phyloP scores from a whole-genome alignment of 2,888 invertebrate species.

The Drosophila tripunctata region DNA sequence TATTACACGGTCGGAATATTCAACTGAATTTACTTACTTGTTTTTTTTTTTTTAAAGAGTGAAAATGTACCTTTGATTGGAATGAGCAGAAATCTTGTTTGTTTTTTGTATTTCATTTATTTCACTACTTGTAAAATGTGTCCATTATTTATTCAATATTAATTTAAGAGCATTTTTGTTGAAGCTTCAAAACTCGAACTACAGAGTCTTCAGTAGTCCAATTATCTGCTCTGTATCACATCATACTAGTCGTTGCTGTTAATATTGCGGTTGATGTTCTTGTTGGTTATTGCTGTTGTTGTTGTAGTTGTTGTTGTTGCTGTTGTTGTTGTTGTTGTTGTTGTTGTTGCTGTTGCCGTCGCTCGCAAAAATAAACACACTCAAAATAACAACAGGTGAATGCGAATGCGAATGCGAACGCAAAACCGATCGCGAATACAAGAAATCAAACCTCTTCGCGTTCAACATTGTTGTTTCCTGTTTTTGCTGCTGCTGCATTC shows the following conservation, averaged over 20 bases:
- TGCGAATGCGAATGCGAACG: conserved; percentile 53
- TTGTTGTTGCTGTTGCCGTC: conserved; percentile 42
- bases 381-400: conserved; percentile 76
- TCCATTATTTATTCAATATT: no score
- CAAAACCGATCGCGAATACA: conserved; percentile 52
- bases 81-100: no score
- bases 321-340: conserved; percentile 26
- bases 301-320: conserved; percentile 33
- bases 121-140: no score
- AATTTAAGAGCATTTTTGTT: no score
- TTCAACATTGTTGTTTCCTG: conserved; percentile 70
- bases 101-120: no score
- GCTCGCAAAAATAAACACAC: conserved; percentile 60
- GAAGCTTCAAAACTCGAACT: no score
- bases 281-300: conserved; percentile 31
- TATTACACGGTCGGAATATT: no score
- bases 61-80: no score
- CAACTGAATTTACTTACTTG: no score
- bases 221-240: no score
- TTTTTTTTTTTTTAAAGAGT: no score
- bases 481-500: conserved; percentile 31
- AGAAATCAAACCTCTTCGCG: conserved; percentile 66
- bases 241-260: conserved; percentile 67
- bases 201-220: neutral
- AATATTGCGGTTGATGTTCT: neutral